phyloP scores from a whole-genome alignment of 1,140 invertebrate genomes.

The Cotesia vestalis region DNA sequence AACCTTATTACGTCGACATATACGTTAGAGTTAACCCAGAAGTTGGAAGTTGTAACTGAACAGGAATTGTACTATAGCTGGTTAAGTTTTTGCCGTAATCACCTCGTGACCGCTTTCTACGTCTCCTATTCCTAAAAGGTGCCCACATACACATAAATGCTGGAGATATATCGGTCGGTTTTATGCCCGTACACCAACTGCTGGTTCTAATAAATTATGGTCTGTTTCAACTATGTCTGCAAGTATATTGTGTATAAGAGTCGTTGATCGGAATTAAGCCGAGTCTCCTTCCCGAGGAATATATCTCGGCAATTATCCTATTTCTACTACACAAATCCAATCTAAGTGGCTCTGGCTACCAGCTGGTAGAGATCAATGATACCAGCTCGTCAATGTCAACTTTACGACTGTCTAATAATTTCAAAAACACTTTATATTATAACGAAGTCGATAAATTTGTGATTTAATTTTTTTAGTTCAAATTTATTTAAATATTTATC shows the following conservation, averaged over 20 bases:
- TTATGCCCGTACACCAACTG: background rate
- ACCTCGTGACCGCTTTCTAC: conserved; percentile 23
- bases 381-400: conserved; percentile 26
- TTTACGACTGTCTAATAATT: background rate
- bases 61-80: no score
- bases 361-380: conserved; percentile 5
- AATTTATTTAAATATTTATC: no score
- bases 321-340: conserved; percentile 8
- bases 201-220: background rate
- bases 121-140: background rate
- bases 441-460: no score
- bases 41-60: no score
- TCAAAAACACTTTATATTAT: no score
- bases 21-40: background rate
- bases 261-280: no score
- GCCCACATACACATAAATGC: no score
- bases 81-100: background rate
- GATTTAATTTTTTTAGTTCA: no score
- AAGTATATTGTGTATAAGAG: background rate
- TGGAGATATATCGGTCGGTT: no score
- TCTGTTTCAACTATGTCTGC: background rate
- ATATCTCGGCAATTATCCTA: conserved; percentile 28
- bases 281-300: background rate
- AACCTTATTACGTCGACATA: no score
- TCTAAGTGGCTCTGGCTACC: conserved; percentile 10